Base-by-base conservation (phyloP, 1,140 invertebrate species). In the Drosophila triauraria region DNA sequence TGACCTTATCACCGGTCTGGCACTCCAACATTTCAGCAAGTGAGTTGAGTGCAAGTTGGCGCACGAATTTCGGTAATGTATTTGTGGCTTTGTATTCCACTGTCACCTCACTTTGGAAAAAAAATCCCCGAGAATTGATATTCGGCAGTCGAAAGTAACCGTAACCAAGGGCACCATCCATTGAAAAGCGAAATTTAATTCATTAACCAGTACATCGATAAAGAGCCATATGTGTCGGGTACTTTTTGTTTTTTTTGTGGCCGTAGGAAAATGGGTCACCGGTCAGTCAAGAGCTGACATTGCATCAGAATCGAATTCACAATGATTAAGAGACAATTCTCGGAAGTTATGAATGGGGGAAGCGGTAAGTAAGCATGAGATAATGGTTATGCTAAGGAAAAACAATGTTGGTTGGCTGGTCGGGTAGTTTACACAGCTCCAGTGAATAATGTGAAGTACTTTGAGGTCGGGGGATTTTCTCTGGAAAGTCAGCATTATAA, bases 71-170 rank as follows among this genome's bases (percentile, higher is more conserved):
- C 32, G 63, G 67, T 47, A 46, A 68, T 70, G 48, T 25, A 53
- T 35, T 32, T 59, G 15, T 40, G 12, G 44, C 35, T 42, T 67
- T 67, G 46, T 51, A 67, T 50, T 44, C 13, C 30, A 25, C 67
- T 59, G 69, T 72, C 67, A 72, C 32, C 53, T 38, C 35, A 8
- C 40, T 10, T 8, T n/a, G 38, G 23, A 54, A 60, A 77, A 79
- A 86, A 88, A 87, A 77, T 23, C 83, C 83, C 84, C 76, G 10
- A 74, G 70, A 76, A 82, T 74, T 67, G 47, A 60, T 74, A 77
- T 83, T 58, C 57, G 62, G 32, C 63, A 46, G 68, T 78, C 20
- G 51, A 72, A 57, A 51, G 61, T 51, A 56, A 25, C 68, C 56
- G 72, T 86, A 46, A 51, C 68, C 70, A 87, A 82, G 69, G 70